These are phyloP conservation scores for Timema cristinae DNA, from an alignment of 2,888 invertebrate species.

Conservation along the genomic window DNA sequence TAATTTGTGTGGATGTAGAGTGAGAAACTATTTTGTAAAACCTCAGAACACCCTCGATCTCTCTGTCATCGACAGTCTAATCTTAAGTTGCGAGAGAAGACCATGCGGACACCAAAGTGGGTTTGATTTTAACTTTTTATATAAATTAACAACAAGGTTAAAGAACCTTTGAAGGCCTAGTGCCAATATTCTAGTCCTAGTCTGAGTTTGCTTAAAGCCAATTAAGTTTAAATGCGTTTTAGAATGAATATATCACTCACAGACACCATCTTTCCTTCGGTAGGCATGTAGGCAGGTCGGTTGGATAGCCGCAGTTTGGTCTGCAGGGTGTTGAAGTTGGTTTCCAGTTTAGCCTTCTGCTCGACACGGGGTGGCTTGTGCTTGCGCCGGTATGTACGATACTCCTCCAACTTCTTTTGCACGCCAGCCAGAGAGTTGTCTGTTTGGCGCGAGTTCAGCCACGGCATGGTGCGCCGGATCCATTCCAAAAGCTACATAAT, in stretches of 20 bases:
- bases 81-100: no score
- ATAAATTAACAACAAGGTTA: not conserved
- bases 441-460: slow-evolving; percentile 93
- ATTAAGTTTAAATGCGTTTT: no score
- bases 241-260: slow-evolving; percentile 51
- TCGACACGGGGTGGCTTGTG: slow-evolving; percentile 99
- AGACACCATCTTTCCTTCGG: slow-evolving; percentile 98
- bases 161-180: not conserved
- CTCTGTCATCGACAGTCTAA: no score
- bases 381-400: slow-evolving; percentile 96
- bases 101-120: no score
- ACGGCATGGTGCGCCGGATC: slow-evolving; percentile 98
- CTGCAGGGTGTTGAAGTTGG: slow-evolving; percentile 99
- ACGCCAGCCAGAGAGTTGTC: slow-evolving; percentile 97
- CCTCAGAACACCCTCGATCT: no score
- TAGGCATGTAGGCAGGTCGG: slow-evolving; percentile 98
- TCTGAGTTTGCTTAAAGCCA: no score
- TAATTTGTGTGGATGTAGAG: no score
- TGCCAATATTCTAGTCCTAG: not conserved
- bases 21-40: no score
- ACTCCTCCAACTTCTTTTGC: slow-evolving; percentile 97
- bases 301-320: slow-evolving; percentile 97
- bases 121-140: no score
- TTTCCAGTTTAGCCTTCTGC: slow-evolving; percentile 98
- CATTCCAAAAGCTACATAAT: slow-evolving; percentile 82